Evolutionary conservation across 2,797 vertebrate species (phyloP).

Genomic region (Potorous gilbertii): DNA sequence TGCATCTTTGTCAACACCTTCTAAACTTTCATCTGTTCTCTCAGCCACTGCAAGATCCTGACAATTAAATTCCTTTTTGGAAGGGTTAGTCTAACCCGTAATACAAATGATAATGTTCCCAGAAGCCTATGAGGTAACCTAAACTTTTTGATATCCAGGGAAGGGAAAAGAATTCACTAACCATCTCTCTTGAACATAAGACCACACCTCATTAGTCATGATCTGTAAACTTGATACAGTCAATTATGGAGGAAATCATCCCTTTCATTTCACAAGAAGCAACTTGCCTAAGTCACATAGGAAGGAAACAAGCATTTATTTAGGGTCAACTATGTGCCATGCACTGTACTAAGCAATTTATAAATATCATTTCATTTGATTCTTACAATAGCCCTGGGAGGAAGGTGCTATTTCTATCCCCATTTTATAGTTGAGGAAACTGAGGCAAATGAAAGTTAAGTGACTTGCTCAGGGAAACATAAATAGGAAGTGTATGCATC

Average conservation of each 20-base stretch:
- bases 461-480: not conserved
- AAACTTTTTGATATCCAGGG: not conserved
- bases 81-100: not conserved
- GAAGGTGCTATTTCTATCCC: not conserved
- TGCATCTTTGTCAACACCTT: not conserved
- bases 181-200: not conserved
- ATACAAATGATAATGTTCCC: not conserved
- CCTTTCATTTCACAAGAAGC: not conserved
- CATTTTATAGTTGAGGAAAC: not conserved
- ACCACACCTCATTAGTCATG: not conserved
- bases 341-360: not conserved
- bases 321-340: not conserved
- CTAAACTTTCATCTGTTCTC: not conserved
- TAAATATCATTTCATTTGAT: not conserved
- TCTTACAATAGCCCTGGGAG: not conserved
- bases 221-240: not conserved
- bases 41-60: not conserved
- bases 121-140: not conserved
- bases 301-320: not conserved
- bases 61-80: not conserved
- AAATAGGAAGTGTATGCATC: not conserved
- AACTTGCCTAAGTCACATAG: not conserved
- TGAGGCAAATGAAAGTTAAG: not conserved
- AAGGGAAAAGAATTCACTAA: not conserved
- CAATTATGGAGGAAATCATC: not conserved